A percentile compares a stretch with the other conserved stretches of the same genome.
phyloP scores from a whole-genome alignment of 2,113 vertebrate genomes.

The Hylia prasina region DNA sequence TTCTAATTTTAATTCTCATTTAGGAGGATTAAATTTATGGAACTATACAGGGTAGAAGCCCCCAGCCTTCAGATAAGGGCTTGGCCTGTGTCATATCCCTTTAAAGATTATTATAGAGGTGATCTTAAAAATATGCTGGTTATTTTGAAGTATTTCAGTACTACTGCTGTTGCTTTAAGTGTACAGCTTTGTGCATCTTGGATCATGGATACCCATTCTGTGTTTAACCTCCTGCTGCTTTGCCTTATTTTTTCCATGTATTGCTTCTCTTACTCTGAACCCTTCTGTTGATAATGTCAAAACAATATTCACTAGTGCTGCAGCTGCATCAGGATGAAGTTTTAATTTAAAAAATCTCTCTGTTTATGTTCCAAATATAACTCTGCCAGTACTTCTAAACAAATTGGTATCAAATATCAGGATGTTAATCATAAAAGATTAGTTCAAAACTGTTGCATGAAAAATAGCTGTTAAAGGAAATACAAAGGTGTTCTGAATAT shows the following conservation, averaged over 20 bases:
- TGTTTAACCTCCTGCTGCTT: background rate
- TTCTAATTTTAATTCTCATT: background rate
- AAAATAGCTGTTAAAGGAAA: background rate
- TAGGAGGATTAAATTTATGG: background rate
- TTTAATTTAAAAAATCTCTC: background rate
- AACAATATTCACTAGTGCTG: background rate
- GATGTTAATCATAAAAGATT: background rate
- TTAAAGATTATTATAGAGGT: background rate
- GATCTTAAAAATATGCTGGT: background rate
- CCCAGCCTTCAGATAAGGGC: background rate
- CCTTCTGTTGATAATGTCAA: background rate
- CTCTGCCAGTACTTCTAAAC: background rate
- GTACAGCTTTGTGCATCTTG: background rate
- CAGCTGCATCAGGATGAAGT: background rate
- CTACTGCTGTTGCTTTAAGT: background rate
- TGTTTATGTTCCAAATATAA: conserved; percentile 16
- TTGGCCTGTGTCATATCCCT: background rate
- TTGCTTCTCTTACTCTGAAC: background rate
- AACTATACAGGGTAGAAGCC: background rate
- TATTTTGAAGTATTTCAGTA: background rate
- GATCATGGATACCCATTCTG: background rate
- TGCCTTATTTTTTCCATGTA: background rate
- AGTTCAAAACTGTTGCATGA: background rate
- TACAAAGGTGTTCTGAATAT: background rate
- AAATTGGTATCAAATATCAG: background rate